Evolutionary conservation across 1,140 invertebrate species (phyloP).

Genomic region (Drosophila lini): DNA sequence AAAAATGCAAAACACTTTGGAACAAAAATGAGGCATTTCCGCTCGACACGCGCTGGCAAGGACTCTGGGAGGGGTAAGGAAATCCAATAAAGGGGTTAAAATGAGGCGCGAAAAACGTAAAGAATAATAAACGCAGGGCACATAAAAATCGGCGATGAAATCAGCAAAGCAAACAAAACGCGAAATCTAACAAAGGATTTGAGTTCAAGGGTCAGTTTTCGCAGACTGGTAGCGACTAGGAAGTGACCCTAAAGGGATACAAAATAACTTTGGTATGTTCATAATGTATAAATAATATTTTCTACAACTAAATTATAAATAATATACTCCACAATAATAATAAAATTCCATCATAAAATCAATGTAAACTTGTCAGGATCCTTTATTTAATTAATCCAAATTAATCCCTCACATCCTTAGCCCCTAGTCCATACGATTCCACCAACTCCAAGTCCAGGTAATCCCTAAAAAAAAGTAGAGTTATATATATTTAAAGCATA

Average conservation of each 20-base stretch:
- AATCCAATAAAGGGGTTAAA: conserved; percentile 64
- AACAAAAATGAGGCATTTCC: conserved; percentile 79
- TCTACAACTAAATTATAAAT: not conserved
- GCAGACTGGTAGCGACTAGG: not conserved
- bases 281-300: no score
- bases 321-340: not conserved
- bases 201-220: conserved; percentile 10
- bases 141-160: conserved; percentile 79
- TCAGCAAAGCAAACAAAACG: conserved; percentile 59
- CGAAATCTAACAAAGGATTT: conserved; percentile 37
- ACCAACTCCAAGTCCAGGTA: conserved; percentile 1
- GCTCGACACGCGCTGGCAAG: conserved; percentile 66
- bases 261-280: no score
- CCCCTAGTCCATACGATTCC: not conserved
- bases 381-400: not conserved
- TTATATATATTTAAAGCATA: conserved; percentile 66
- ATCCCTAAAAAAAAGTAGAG: conserved; percentile 28
- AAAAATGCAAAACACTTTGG: conserved; percentile 80
- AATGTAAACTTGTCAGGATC: not conserved
- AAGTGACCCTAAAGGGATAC: not conserved
- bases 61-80: conserved; percentile 18
- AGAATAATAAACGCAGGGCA: conserved; percentile 69
- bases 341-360: not conserved
- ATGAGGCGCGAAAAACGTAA: conserved; percentile 75
- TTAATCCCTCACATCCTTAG: no score